Evolutionary conservation across 2,797 vertebrate genomes (phyloP), one percentile per base, ranked within the genome.

Genomic region (Neostethus bicornis): DNA sequence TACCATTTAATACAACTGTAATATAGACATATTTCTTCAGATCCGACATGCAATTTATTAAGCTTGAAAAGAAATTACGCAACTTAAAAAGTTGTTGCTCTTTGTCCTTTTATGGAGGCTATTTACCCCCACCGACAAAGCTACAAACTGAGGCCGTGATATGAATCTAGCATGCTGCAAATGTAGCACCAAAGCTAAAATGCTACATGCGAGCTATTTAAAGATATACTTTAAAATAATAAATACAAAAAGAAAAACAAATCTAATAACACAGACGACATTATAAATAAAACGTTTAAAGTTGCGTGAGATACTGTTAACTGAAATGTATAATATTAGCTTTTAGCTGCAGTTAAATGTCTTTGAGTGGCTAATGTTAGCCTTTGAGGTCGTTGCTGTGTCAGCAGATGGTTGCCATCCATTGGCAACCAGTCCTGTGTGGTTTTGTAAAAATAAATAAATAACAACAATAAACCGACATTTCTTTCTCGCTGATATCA

Each of bases 91-190:
- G 5, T 2, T 2, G 14, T 6, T 9, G 4, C 8, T 4, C 17
- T 37, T 51, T 11, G 7, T 5, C 4, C 24, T 5, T n/a, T 65
- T 39, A 73, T 20, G 45, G 1, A 16, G 12, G 6, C 13, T 5
- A 11, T 37, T 53, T 1, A 31, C 3, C 39, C 25, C 20, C 7
- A n/a, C 37, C 43, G 59, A 25, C 26, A 13, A 41, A 43, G 29
- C 48, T 52, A 45, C 51, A 37, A 41, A 31, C 55, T 19, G 38
- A 61, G 87, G 87, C 90, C 87, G 83, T 51, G 71, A 86, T 70
- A 84, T 86, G 80, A 81, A 77, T 70, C 56, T 48, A 61, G 47
- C 88, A 85, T 78, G 81, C 82, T 81, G 85, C 83, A 77, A 83
- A 77, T 51, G 56, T 81, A 61, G 66, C 66, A 73, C 70, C 79